Conservation (phyloP, 2,888 invertebrate genomes). For the Acholoe squamosa region DNA sequence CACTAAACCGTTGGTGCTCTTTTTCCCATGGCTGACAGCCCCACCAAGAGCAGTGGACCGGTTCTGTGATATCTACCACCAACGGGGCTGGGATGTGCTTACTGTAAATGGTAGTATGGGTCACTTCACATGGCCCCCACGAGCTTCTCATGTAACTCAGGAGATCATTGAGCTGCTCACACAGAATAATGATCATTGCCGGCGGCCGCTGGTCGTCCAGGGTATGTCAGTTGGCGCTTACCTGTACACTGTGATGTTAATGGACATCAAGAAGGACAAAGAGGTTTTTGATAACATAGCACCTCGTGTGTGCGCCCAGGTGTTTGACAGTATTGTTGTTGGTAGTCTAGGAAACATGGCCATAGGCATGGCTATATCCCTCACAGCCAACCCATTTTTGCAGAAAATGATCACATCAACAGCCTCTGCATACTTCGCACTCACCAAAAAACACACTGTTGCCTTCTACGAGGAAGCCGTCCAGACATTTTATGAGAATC, state of each 20-base stretch:
- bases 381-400: constrained; percentile 69
- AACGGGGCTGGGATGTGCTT: constrained; percentile 73
- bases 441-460: constrained; percentile 73
- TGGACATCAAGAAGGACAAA: constrained; percentile 63
- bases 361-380: constrained; percentile 71
- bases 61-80: constrained; percentile 74
- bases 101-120: constrained; percentile 70
- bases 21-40: constrained; percentile 75
- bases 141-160: constrained; percentile 69
- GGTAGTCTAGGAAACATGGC: constrained; percentile 74
- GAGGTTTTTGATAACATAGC: constrained; percentile 65
- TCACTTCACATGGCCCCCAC: constrained; percentile 76
- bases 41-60: constrained; percentile 70
- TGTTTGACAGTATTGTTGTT: constrained; percentile 76
- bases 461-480: constrained; percentile 72
- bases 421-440: constrained; percentile 71
- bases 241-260: constrained; percentile 71
- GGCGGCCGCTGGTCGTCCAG: constrained; percentile 70
- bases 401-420: constrained; percentile 68
- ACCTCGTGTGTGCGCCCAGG: constrained; percentile 70
- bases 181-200: not conserved
- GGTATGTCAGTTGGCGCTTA: constrained; percentile 76
- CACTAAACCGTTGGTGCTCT: constrained; percentile 70
- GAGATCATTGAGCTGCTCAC: constrained; percentile 68
- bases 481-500: constrained; percentile 70